Conservation (phyloP, 1,140 invertebrate species). For the Lucilia sericata region DNA sequence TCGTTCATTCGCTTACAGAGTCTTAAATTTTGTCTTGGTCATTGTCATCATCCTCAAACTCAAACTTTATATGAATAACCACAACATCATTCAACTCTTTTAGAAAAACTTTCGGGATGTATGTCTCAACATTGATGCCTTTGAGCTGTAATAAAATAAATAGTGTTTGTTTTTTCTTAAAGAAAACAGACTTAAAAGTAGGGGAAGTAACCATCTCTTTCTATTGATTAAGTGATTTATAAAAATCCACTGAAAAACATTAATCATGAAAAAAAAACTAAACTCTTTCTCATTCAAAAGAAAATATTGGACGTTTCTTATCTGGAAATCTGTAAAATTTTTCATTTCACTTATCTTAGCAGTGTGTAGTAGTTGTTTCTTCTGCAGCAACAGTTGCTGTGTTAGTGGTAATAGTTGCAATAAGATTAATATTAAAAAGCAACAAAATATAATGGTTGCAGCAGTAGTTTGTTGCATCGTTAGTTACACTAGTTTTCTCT, state of each 20-base stretch:
- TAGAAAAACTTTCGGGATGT: not conserved
- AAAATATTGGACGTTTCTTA: not conserved
- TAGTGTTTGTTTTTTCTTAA: not conserved
- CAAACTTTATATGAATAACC: not conserved
- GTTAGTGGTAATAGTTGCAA: not conserved
- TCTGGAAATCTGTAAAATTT: not conserved
- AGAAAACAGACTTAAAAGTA: not conserved
- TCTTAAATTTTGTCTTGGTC: not conserved
- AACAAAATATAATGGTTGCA: not conserved
- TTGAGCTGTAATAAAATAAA: slow-evolving; percentile 2
- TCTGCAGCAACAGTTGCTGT: not conserved
- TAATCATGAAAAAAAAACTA: not conserved
- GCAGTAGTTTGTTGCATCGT: slow-evolving; percentile 2
- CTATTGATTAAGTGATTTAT: slow-evolving; percentile 24
- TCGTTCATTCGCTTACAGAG: not conserved
- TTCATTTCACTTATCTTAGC: not conserved
- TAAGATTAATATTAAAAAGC: not conserved
- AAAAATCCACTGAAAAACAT: slow-evolving; percentile 4
- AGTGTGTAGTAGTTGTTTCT: not conserved
- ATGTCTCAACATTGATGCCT: not conserved
- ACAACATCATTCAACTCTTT: not conserved
- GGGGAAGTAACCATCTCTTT: not conserved
- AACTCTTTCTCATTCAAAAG: not conserved
- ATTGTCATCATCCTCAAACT: not conserved
- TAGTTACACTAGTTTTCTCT: slow-evolving; percentile 24